A percentile compares a stretch with the other conserved stretches of the same genome.
Conservation (phyloP, 1,140 invertebrate species). For the Nasonia vitripennis region DNA sequence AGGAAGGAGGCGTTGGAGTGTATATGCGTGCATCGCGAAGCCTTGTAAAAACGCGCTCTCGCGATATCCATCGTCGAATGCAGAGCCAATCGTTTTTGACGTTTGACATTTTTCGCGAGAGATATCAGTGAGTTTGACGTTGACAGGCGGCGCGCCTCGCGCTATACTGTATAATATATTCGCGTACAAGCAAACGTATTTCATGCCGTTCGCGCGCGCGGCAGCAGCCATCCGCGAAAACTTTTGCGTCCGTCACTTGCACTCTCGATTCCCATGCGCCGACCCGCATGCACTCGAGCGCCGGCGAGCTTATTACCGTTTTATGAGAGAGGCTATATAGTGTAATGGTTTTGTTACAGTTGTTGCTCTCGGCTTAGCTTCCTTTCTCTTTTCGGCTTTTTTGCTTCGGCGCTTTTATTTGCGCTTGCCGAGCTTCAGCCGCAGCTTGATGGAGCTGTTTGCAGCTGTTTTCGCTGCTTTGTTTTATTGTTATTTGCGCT, state of each 20-base stretch:
- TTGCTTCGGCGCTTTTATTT: not conserved
- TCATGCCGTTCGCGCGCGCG: not conserved
- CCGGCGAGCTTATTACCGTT: conserved; percentile 44
- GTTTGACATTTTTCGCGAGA: conserved; percentile 28
- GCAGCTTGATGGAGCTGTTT: not conserved
- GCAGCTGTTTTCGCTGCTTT: not conserved
- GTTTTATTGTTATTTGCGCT: no score
- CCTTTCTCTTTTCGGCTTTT: conserved; percentile 17
- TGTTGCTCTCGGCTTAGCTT: not conserved
- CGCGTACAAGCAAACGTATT: not conserved
- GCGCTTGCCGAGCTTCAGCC: no score
- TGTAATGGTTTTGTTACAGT: conserved; percentile 27
- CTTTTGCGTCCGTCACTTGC: conserved; percentile 47
- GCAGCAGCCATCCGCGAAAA: conserved; percentile 14
- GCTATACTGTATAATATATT: conserved; percentile 1
- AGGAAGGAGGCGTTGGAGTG: not conserved
- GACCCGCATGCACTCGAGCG: not conserved
- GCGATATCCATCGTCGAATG: conserved; percentile 6
- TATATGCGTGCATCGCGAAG: conserved; percentile 3
- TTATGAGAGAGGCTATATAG: conserved; percentile 6
- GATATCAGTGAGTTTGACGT: conserved; percentile 31
- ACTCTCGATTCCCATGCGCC: conserved; percentile 42
- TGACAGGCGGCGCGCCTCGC: conserved; percentile 1
- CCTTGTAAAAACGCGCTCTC: conserved; percentile 2
- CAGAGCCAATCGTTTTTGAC: conserved; percentile 27